Conservation (phyloP, 2,113 vertebrate species). For the Dipodomys merriami region DNA sequence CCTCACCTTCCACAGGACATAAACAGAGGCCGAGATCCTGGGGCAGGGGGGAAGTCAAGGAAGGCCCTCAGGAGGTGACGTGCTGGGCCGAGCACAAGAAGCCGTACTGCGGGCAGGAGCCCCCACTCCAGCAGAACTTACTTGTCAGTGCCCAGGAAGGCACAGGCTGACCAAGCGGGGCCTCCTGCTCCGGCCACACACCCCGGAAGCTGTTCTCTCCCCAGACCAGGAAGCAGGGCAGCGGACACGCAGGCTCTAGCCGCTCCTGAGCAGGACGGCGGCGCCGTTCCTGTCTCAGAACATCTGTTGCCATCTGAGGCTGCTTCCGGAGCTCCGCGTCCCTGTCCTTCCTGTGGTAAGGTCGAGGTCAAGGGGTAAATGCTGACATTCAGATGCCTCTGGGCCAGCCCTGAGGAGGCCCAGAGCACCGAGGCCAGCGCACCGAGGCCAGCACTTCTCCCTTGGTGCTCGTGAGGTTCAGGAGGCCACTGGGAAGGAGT, state of each 20-base stretch:
- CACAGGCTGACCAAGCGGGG: background rate
- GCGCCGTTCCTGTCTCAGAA: no score
- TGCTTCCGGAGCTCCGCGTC: background rate
- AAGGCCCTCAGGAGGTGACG: background rate
- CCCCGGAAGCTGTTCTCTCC: background rate
- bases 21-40: background rate
- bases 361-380: background rate
- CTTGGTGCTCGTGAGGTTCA: no score
- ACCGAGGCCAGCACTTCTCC: no score
- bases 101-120: background rate
- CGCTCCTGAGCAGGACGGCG: background rate
- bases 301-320: no score
- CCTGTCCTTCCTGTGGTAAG: background rate
- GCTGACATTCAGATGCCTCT: no score
- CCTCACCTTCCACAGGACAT: background rate
- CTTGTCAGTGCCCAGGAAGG: background rate
- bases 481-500: no score
- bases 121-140: background rate
- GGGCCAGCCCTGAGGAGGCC: no score
- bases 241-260: background rate
- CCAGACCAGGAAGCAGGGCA: fast-evolving
- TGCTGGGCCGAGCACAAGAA: background rate
- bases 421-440: no score
- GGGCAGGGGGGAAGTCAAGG: background rate
- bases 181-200: background rate